phyloP scores from a whole-genome alignment of 2,113 vertebrate genomes.

The Ciconia maguari region DNA sequence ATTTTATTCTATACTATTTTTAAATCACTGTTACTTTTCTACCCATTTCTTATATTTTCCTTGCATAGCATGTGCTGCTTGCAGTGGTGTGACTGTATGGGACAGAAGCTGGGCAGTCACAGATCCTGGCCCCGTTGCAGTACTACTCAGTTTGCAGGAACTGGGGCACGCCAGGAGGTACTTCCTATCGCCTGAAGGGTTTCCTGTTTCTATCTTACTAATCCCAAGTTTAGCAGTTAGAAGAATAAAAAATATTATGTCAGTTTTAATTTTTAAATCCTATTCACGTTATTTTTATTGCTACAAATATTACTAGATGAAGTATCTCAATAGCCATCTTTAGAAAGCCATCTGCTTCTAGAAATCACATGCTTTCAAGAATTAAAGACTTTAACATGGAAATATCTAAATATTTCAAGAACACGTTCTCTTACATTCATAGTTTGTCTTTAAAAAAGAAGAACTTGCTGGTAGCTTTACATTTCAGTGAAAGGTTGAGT shows the following conservation, averaged over 20 bases:
- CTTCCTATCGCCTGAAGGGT: background rate
- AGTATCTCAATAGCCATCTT: background rate
- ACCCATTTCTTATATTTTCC: rapidly evolving
- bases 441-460: background rate
- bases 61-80: background rate
- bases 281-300: background rate
- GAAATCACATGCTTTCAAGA: background rate
- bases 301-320: background rate
- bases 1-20: background rate
- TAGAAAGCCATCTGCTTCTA: background rate
- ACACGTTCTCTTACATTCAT: background rate
- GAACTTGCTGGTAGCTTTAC: background rate
- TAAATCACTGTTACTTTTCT: background rate
- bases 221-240: background rate
- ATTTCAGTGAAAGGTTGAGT: background rate
- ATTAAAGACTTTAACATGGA: background rate
- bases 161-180: background rate
- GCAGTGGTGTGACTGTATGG: background rate
- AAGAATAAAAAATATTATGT: background rate
- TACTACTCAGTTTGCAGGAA: background rate
- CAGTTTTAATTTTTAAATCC: background rate
- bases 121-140: background rate
- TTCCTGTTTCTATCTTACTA: background rate
- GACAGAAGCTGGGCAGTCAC: background rate
- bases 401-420: background rate